phyloP scores from a whole-genome alignment of 2,113 vertebrate species.

The Sebastes schlegelii region DNA sequence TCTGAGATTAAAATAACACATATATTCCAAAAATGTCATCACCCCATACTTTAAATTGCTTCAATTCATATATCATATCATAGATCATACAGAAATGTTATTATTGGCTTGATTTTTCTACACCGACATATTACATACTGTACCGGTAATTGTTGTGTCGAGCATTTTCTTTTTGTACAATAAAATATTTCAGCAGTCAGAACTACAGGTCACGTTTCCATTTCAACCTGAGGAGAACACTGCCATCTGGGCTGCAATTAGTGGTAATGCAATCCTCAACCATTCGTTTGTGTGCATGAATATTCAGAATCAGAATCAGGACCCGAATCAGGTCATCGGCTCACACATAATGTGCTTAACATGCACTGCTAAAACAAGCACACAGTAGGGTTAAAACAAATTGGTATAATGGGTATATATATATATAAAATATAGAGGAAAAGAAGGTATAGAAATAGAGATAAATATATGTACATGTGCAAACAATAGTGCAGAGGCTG shows the following conservation, averaged over 20 bases:
- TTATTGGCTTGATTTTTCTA: not conserved
- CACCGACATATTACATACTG: not conserved
- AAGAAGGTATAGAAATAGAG: not conserved
- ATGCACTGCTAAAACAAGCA: not conserved
- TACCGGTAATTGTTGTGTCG: not conserved
- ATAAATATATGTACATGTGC: not conserved
- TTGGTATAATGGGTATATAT: not conserved
- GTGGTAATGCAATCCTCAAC: constrained; percentile 65
- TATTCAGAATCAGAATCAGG: constrained; percentile 30
- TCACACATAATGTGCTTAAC: not conserved
- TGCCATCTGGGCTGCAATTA: constrained; percentile 76
- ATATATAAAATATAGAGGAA: not conserved
- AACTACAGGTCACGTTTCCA: constrained; percentile 40
- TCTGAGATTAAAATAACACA: not conserved
- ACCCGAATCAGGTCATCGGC: not conserved
- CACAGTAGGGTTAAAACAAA: not conserved
- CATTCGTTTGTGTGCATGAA: constrained; percentile 30
- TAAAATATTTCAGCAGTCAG: constrained; percentile 45
- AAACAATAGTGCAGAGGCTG: not conserved
- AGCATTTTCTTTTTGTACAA: constrained; percentile 11
- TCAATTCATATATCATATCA: not conserved
- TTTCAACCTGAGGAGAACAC: constrained; percentile 76
- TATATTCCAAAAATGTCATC: not conserved
- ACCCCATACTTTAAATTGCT: not conserved
- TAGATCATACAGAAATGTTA: not conserved